Conservation (phyloP, 2,113 vertebrate species). For the Dascyllus trimaculatus region DNA sequence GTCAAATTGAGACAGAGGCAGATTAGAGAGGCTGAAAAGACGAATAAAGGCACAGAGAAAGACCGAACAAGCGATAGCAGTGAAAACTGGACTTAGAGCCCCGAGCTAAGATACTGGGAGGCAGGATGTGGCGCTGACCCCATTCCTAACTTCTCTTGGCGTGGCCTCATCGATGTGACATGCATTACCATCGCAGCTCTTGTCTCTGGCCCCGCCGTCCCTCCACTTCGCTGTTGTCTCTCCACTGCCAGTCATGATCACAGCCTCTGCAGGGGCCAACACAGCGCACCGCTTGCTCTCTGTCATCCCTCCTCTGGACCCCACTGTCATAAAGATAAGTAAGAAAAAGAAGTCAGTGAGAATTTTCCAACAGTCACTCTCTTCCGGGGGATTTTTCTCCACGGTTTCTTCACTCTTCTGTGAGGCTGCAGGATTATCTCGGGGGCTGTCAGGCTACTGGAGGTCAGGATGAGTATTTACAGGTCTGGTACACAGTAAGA, state of each 20-base stretch:
- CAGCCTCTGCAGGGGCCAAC: constrained; percentile 45
- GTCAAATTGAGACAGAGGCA: constrained; percentile 28
- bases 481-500: constrained; percentile 28
- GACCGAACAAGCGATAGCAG: constrained; percentile 53
- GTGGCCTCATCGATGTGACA: constrained; percentile 83
- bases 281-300: constrained; percentile 30
- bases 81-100: constrained; percentile 48
- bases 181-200: constrained; percentile 67
- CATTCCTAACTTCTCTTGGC: constrained; percentile 62
- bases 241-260: constrained; percentile 70
- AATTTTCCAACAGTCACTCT: constrained; percentile 76
- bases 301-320: constrained; percentile 48
- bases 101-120: constrained; percentile 40
- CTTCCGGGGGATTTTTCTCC: constrained; percentile 33
- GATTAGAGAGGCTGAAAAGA: constrained; percentile 34
- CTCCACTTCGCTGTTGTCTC: constrained; percentile 46
- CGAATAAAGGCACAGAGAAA: constrained; percentile 33
- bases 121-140: constrained; percentile 61
- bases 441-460: constrained; percentile 35
- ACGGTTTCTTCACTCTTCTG: constrained; percentile 36
- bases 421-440: constrained; percentile 63
- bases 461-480: constrained; percentile 61
- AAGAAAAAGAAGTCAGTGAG: constrained; percentile 64
- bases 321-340: constrained; percentile 69
- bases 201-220: constrained; percentile 43